Evolutionary conservation across 2,113 vertebrate species (phyloP).

Genomic region (Bostrychus sinensis): DNA sequence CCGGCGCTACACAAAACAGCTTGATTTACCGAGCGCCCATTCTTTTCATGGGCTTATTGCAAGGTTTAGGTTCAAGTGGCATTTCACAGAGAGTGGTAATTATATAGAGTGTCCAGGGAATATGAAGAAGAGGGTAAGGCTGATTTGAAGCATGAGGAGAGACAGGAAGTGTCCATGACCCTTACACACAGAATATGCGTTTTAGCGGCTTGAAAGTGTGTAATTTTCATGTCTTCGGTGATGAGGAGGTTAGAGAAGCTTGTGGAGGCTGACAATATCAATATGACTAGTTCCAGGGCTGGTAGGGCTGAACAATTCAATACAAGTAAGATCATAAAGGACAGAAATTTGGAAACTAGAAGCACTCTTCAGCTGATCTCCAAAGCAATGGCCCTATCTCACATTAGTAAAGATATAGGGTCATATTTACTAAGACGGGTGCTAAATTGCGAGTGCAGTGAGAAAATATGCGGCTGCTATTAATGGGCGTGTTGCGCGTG

Average conservation of each 20-base stretch:
- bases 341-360: too few species aligned
- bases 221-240: background rate
- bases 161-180: background rate
- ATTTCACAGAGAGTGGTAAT: slow-evolving; percentile 30
- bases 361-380: too few species aligned
- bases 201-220: background rate
- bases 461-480: too few species aligned
- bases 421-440: too few species aligned
- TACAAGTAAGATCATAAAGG: too few species aligned
- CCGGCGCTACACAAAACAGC: background rate
- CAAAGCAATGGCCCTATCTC: too few species aligned
- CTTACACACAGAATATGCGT: background rate
- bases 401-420: too few species aligned
- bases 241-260: slow-evolving; percentile 1
- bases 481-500: too few species aligned
- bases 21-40: background rate
- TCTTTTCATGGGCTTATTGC: background rate
- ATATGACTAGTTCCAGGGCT: too few species aligned
- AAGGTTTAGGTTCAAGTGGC: slow-evolving; percentile 3
- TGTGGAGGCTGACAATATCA: background rate
- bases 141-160: background rate
- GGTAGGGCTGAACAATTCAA: background rate
- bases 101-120: slow-evolving; percentile 14
- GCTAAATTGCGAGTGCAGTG: too few species aligned
- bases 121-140: background rate